Conservation (phyloP, 1,140 invertebrate genomes). For the Drosophila parabipectinata region DNA sequence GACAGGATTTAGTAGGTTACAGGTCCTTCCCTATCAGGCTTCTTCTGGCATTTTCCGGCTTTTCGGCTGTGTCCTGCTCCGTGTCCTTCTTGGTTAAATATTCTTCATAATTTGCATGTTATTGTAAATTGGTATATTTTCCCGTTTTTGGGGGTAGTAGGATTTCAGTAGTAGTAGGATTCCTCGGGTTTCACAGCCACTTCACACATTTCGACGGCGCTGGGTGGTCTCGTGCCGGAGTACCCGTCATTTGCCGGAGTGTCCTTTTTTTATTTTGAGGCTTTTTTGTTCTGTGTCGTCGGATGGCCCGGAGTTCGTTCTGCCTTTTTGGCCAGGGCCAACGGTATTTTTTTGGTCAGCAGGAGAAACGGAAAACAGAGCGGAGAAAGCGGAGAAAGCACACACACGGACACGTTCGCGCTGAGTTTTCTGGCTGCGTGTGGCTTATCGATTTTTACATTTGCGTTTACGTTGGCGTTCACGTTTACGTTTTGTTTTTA, state of each 20-base stretch:
- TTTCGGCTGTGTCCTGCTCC: neutral
- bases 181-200: constrained; percentile 78
- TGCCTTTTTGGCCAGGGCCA: constrained; percentile 57
- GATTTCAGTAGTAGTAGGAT: constrained; percentile 53
- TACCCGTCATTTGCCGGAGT: neutral
- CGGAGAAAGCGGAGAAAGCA: constrained; percentile 5
- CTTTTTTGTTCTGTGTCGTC: constrained; percentile 11
- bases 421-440: constrained; percentile 76
- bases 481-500: constrained; percentile 69
- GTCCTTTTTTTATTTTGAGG: constrained; percentile 16
- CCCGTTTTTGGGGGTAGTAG: neutral
- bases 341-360: constrained; percentile 41
- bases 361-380: constrained; percentile 6
- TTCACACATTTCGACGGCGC: constrained; percentile 75
- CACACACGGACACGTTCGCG: constrained; percentile 75
- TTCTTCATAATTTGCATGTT: constrained; percentile 59
- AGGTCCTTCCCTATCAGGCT: constrained; percentile 42
- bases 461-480: constrained; percentile 78
- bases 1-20: constrained; percentile 38
- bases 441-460: constrained; percentile 82
- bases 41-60: constrained; percentile 17
- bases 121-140: constrained; percentile 49
- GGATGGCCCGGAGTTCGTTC: constrained; percentile 45
- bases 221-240: constrained; percentile 39
- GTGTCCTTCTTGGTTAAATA: constrained; percentile 40